Evolutionary conservation across 2,797 vertebrate genomes (phyloP), one percentile per base, ranked within the genome.

Genomic region (Thunnus albacares): DNA sequence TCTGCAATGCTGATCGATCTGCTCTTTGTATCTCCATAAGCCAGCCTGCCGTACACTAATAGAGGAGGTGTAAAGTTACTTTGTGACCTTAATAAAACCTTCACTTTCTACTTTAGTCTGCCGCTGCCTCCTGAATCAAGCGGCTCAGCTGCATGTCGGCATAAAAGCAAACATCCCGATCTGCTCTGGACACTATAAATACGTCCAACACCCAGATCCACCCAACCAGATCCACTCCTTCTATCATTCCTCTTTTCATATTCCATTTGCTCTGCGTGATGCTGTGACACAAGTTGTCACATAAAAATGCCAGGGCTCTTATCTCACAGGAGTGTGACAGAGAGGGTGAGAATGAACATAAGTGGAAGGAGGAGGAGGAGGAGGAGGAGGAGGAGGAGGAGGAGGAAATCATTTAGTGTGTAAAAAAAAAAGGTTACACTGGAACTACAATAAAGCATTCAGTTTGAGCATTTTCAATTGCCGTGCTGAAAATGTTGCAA

Each of bases 61-160:
- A 91, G 85, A 87, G 86, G 79, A 84, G 89, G 90, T 87, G 81
- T 94, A 92, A 94, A 94, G 87, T 93, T 93, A 89, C 91, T 94
- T 92, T 94, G 93, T 90, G 92, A 92, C 89, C 91, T 90, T 86
- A 90, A 93, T 93, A 94, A 94, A 94, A 93, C 82, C 91, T 91
- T 90, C 88, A 91, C 82, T 79, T 77, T 87, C 66, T 79, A 38
- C 84, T 90, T 88, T 81, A 80, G 83, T 72, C 68, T 6, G 61
- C 79, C 0, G 41, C 71, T 14, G 33, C 76, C 71, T 77, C 75
- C 77, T 76, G 75, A 86, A 87, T 91, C 90, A 86, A 73, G 82
- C 13, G 49, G 75, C 77, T 79, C 62, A 84, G 76, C 62, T 11
- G 68, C 71, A 43, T 8, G 22, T 47, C 47, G 63, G 56, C 84